Percentiles rank a stretch among this genome's conserved stretches.
Conservation (phyloP, 2,888 invertebrate species). For the Cantharis rufa region DNA sequence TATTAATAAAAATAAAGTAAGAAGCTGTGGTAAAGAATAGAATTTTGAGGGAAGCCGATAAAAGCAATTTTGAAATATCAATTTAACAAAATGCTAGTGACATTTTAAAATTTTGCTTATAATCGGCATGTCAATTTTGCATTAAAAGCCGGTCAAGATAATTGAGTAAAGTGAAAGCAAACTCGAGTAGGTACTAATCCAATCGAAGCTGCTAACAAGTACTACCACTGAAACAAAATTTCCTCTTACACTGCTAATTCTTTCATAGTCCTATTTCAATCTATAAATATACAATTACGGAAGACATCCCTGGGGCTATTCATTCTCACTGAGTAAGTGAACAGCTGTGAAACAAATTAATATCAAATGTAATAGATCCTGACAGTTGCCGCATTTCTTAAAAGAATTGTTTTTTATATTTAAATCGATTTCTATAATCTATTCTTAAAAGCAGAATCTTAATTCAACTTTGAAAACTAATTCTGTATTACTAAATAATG, state of each 20-base stretch:
- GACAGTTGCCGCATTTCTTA: slow-evolving; percentile 14
- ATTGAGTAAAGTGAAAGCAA: slow-evolving; percentile 12
- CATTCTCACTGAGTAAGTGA: slow-evolving; percentile 12
- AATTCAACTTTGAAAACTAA: neutral
- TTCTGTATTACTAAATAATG: neutral
- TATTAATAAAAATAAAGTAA: neutral
- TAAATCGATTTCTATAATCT: neutral
- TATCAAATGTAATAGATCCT: slow-evolving; percentile 20
- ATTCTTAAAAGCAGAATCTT: neutral
- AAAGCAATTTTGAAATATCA: neutral
- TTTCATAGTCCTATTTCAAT: slow-evolving; percentile 30
- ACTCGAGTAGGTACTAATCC: slow-evolving; percentile 17
- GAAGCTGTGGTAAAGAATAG: no score
- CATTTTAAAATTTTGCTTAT: neutral
- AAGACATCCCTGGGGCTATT: slow-evolving; percentile 25
- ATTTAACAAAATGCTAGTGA: neutral
- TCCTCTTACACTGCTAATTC: slow-evolving; percentile 25
- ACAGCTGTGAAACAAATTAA: slow-evolving; percentile 19
- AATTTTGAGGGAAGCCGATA: no score
- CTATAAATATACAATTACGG: slow-evolving; percentile 33
- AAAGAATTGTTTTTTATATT: slow-evolving; percentile 7
- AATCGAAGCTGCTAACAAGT: slow-evolving; percentile 25
- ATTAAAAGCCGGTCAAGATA: neutral
- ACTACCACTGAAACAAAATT: slow-evolving; percentile 17
- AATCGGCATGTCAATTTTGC: neutral